Percentiles rank a stretch among this genome's conserved stretches.
These are phyloP conservation scores for Aegithalos caudatus DNA, from an alignment of 2,113 vertebrate genomes.

Conservation along the genomic window DNA sequence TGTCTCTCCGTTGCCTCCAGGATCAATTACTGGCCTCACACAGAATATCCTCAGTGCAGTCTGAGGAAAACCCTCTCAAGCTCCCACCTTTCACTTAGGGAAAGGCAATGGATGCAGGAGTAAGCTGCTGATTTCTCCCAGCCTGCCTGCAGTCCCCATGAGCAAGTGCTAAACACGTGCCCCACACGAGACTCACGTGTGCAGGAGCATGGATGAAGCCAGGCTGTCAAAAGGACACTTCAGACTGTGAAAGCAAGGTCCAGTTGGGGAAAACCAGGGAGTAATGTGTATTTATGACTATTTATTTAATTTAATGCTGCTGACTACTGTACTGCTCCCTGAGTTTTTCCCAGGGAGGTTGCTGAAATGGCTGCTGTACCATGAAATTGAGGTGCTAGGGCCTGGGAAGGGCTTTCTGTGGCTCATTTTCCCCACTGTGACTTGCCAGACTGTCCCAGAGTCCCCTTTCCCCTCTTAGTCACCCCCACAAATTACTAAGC, in stretches of 20 bases:
- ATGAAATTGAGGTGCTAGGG: constrained; percentile 13
- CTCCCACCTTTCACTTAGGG: fast-evolving
- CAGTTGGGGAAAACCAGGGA: background rate
- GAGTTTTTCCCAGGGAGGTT: background rate
- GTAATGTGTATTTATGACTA: background rate
- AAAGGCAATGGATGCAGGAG: background rate
- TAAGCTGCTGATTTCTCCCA: background rate
- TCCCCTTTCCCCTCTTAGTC: background rate
- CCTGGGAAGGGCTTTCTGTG: background rate
- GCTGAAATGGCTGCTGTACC: constrained; percentile 12
- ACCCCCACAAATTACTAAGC: background rate
- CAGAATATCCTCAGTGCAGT: background rate
- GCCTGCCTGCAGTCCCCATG: background rate
- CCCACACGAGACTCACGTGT: background rate
- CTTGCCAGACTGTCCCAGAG: background rate
- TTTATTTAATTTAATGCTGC: constrained; percentile 57
- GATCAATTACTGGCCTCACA: background rate
- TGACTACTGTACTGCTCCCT: constrained; percentile 49
- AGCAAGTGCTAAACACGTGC: background rate
- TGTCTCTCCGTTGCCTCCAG: background rate
- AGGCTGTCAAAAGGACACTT: background rate
- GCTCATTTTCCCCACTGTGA: background rate
- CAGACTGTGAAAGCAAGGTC: background rate
- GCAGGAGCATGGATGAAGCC: background rate
- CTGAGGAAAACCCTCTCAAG: background rate